Evolutionary conservation across 1,140 invertebrate species (phyloP).

Genomic region (Megalonaias nervosa): DNA sequence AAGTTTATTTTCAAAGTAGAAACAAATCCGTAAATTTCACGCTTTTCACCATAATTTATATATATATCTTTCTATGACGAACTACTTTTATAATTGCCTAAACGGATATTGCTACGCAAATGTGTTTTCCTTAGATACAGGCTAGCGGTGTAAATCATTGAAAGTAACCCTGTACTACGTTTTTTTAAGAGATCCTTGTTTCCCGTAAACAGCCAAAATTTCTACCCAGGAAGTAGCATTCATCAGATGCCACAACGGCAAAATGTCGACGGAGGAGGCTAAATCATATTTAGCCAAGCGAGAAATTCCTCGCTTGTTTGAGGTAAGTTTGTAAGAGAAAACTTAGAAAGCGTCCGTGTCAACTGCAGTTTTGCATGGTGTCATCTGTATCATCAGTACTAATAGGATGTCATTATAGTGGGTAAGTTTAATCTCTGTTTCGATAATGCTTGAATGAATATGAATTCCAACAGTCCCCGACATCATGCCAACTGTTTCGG

Average conservation of each 20-base stretch:
- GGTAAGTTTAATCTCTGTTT: too few relatives aligned
- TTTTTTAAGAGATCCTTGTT: background rate
- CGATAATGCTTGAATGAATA: too few relatives aligned
- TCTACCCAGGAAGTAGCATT: constrained; percentile 46
- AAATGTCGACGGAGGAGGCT: constrained; percentile 69
- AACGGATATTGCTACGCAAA: constrained; percentile 39
- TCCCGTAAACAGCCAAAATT: constrained; percentile 50
- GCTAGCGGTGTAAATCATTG: background rate
- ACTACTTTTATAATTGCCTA: constrained; percentile 24
- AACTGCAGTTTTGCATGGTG: too few relatives aligned
- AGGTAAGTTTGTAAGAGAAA: constrained; percentile 52
- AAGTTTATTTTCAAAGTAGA: too few relatives aligned
- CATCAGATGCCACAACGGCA: constrained; percentile 64
- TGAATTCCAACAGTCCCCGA: too few relatives aligned
- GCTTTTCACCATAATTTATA: too few relatives aligned
- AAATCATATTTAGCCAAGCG: constrained; percentile 68
- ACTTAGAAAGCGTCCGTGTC: too few relatives aligned
- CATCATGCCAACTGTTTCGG: too few relatives aligned
- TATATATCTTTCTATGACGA: background rate
- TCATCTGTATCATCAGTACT: too few relatives aligned
- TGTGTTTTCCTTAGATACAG: constrained; percentile 64
- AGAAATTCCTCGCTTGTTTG: constrained; percentile 70
- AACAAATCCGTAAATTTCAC: too few relatives aligned
- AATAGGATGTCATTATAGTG: too few relatives aligned
- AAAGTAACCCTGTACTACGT: background rate